Conservation (phyloP, 2,888 invertebrate genomes). For the Lasioglossum vierecki region DNA sequence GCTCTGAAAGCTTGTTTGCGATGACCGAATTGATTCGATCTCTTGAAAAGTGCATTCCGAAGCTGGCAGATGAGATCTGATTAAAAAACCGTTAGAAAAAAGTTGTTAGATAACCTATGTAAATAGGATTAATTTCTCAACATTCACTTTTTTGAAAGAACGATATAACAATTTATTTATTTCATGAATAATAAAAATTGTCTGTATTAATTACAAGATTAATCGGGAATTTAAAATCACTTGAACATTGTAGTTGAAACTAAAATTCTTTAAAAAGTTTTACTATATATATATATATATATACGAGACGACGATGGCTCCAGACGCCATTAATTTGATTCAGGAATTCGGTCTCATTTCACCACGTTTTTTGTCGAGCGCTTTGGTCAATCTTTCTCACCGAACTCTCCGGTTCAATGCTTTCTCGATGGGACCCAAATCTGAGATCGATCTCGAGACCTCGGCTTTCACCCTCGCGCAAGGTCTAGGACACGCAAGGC, state of each 20-base stretch:
- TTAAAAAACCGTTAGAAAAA: not conserved
- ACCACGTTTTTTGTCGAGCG: not conserved
- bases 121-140: too few relatives aligned
- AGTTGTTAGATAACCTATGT: not conserved
- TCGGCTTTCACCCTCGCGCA: constrained; percentile 79
- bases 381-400: not conserved
- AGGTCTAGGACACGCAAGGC: constrained; percentile 75
- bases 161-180: too few relatives aligned
- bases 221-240: not conserved
- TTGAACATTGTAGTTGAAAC: not conserved
- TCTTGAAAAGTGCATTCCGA: not conserved
- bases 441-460: constrained; percentile 58
- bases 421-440: constrained; percentile 52
- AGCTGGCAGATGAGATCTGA: not conserved
- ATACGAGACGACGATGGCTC: not conserved
- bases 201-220: too few relatives aligned
- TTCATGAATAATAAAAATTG: too few relatives aligned
- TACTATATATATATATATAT: too few relatives aligned
- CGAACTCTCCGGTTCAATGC: not conserved
- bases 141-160: too few relatives aligned
- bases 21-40: not conserved
- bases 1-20: constrained; percentile 36
- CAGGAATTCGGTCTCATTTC: not conserved
- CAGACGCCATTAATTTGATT: not conserved
- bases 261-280: not conserved